Base-by-base conservation (phyloP, 2,113 vertebrate genomes). In the Mormyrus lacerda region DNA sequence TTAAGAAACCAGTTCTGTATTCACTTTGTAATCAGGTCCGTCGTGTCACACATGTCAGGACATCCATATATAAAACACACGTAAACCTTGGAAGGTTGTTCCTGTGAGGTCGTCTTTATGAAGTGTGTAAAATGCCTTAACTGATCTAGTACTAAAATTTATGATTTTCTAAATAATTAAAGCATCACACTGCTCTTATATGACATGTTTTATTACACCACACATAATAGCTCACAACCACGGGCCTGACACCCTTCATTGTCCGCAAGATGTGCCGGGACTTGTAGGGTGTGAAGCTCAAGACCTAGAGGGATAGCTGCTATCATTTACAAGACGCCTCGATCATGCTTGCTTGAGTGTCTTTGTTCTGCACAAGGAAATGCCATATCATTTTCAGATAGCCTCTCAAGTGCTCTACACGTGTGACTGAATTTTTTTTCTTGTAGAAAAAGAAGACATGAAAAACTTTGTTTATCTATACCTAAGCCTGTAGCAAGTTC, bases 231-330 rank as follows among this genome's bases (percentile, higher is more conserved):
- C 87, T 86, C 87, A 90, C 89, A 53, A 88, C 87, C 65, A 19
- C 65, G 31, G 44, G 88, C 89, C 79, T 42, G 90, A 90, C 90
- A 90, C 50, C 87, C n/a, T 45, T 90, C 88, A 90, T 91, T 92
- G 91, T 93, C 92, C 39, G 0, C 82, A 48, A 69, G 89, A 92
- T 91, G 90, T 91, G 90, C 88, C 82, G 69, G 89, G 92, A 93
- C 92, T 92, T 92, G 92, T 92, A 92, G 92, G 89, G 48, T 89
- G 73, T 90, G 89, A 31, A 21, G 87, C 24, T 69, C 86, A 85
- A 50, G 88, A 79, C 89, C 91, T 91, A 35, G 90, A 90, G 89
- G 48, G 69, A 17, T 21, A 53, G 82, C 61, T 85, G 92, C 92
- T 91, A 89, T 93, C 91, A 58, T 61, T 90, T 92, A 91, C 90